Percentiles rank a stretch among this genome's conserved stretches.
phyloP scores from a whole-genome alignment of 1,140 invertebrate genomes.

The Cyclina sinensis region DNA sequence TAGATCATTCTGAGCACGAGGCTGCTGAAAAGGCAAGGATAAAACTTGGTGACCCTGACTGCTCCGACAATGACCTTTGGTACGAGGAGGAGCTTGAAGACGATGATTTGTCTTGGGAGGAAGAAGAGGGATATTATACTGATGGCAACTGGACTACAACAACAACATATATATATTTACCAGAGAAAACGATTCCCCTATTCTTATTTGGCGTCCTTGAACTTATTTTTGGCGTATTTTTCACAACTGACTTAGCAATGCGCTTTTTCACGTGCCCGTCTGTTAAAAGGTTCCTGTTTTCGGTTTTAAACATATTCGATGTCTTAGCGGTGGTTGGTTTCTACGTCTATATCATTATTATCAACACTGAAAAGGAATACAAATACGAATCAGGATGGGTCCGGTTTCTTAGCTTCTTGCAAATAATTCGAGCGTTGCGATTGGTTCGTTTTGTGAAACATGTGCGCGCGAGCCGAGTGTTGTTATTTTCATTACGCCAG shows the following conservation, averaged over 20 bases:
- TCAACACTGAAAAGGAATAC: constrained; percentile 14
- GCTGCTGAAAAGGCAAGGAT: background rate
- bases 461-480: constrained; percentile 91
- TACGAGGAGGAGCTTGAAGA: background rate
- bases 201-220: constrained; percentile 40
- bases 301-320: constrained; percentile 52
- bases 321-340: constrained; percentile 44
- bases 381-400: constrained; percentile 25
- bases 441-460: constrained; percentile 97
- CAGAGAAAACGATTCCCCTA: background rate
- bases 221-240: constrained; percentile 20
- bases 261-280: constrained; percentile 42
- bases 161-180: background rate
- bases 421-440: constrained; percentile 98
- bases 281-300: background rate
- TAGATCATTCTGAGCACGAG: constrained; percentile 23
- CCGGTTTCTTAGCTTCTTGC: constrained; percentile 90
- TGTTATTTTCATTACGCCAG: constrained; percentile 91
- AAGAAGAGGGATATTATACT: background rate
- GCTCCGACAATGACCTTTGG: background rate
- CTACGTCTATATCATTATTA: constrained; percentile 29
- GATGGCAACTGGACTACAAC: background rate
- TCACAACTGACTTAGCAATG: constrained; percentile 43
- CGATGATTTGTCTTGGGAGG: background rate
- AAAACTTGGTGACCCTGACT: constrained; percentile 20